These are phyloP conservation scores for Halcyon leucocephala DNA, from an alignment of 2,797 vertebrate genomes.

Conservation along the genomic window DNA sequence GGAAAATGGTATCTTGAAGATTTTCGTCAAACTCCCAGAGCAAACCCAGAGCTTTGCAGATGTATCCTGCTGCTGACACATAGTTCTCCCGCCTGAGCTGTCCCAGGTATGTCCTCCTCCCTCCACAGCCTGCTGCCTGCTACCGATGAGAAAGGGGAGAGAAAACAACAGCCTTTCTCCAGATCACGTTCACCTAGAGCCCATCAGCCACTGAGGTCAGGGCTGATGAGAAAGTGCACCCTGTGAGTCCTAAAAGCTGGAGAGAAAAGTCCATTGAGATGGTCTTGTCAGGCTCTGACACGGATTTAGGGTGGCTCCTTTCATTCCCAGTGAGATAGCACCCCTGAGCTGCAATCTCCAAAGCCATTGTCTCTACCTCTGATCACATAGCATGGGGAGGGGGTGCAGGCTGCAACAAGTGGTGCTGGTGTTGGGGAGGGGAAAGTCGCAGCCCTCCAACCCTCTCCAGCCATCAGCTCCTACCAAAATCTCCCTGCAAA, in stretches of 20 bases:
- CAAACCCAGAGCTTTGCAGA: neutral
- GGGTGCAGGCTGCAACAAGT: neutral
- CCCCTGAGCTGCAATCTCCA: neutral
- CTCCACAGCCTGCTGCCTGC: neutral
- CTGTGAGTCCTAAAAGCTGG: neutral
- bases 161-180: neutral
- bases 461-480: neutral
- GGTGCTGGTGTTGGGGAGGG: neutral
- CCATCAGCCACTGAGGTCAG: neutral
- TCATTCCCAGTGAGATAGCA: neutral
- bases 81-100: neutral
- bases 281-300: neutral
- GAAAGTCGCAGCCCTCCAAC: neutral
- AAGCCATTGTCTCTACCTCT: fast-evolving
- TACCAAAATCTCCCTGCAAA: neutral
- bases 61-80: neutral
- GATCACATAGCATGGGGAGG: neutral
- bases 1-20: neutral
- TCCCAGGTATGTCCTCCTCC: neutral
- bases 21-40: neutral
- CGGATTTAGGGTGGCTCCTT: neutral
- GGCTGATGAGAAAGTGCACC: neutral
- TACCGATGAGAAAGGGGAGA: neutral
- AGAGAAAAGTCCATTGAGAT: neutral
- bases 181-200: neutral